A percentile compares a stretch with the other conserved stretches of the same genome.
phyloP scores from a whole-genome alignment of 2,113 vertebrate species.

The Rhinichthys klamathensis region DNA sequence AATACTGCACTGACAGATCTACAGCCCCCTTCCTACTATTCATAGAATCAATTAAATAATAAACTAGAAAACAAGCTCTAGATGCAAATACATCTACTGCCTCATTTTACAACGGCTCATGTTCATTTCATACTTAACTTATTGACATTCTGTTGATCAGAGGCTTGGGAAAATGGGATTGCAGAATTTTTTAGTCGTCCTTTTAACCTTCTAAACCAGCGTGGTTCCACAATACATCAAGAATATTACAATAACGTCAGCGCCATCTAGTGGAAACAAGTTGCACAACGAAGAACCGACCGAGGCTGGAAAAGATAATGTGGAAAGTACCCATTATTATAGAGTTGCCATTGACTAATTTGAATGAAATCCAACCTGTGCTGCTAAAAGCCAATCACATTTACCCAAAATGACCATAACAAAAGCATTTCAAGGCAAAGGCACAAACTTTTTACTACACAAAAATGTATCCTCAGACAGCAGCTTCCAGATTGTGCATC shows the following conservation, averaged over 20 bases:
- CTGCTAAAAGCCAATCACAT: background rate
- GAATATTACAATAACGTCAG: background rate
- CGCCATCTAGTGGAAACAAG: background rate
- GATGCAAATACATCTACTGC: background rate
- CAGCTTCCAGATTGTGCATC: constrained; percentile 1
- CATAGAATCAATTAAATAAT: background rate
- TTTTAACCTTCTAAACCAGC: constrained; percentile 14
- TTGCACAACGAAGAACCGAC: background rate
- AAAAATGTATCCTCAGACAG: background rate
- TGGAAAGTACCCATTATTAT: background rate
- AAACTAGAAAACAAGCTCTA: background rate
- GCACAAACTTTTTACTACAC: background rate
- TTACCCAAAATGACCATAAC: background rate
- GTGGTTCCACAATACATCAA: background rate
- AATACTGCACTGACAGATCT: background rate
- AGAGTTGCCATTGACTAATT: background rate
- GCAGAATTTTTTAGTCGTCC: background rate
- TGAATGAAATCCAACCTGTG: background rate
- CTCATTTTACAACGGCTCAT: background rate
- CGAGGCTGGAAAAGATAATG: background rate
- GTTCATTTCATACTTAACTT: background rate
- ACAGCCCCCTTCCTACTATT: background rate
- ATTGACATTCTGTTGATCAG: background rate
- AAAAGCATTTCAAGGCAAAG: background rate
- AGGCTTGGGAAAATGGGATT: background rate